Evolutionary conservation across 2,888 invertebrate genomes (phyloP), one percentile per base, ranked within the genome.

Genomic region (Incurvaria masculella): DNA sequence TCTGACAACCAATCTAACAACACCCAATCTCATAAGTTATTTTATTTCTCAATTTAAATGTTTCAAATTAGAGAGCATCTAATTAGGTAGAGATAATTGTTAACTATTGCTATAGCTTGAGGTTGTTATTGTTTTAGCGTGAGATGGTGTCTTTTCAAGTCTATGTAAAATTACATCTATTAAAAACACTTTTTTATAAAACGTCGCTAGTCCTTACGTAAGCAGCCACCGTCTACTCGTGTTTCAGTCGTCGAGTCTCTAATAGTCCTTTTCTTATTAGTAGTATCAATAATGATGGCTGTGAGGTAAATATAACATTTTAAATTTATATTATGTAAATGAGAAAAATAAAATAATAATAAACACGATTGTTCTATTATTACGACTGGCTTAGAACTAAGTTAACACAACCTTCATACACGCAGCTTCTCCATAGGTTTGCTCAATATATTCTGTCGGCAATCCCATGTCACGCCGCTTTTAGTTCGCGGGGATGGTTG

Each of bases 101-200:
- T 78, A 76, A 78, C 75, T 78, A 76, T 74, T 78, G 76, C 78
- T 78, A 73, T 76, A 75, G 78, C 78, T 76, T 78, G 76, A 75
- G 73, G 72, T 76, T 78, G 78, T 78, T 78, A 72, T 70, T 69
- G 72, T 73, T 76, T 72, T 76, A 78, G 78, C 74, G 72, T 69
- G 71, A 65, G 68, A 72, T 64, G 68, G 65, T 69, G 72, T 71
- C 69, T 69, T 73, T 76, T 74, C 74, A 74, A 74, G 65, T 69
- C 72, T 65, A 65, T 61, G 65, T 43, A 42, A 42, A 39, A 44
- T 44, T 44, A 48, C 43, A 48, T 45, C 45, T 47, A 50, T 42
- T 21, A 27, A 41, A 45, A 21, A 16, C 27, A 49, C 16, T 46
- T 42, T n/a, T 66, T 63, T 66, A 61, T 64, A 65, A 57, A 64